Percentiles rank a stretch among this genome's conserved stretches.
Evolutionary conservation across 2,113 vertebrate species (phyloP).

Genomic region (Nibea coibor): DNA sequence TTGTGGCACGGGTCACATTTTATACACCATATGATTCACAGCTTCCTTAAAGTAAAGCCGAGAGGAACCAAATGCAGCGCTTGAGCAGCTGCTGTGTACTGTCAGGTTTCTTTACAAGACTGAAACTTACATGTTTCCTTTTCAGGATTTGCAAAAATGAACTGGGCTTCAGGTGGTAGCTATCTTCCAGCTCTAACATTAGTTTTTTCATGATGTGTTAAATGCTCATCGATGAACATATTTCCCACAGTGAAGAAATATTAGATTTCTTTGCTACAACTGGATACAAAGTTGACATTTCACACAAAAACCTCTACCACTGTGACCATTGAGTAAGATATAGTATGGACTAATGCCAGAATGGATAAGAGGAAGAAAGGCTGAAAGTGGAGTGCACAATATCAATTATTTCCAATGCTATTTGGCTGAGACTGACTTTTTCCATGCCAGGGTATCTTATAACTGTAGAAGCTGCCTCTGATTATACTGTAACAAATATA

Average conservation of each 20-base stretch:
- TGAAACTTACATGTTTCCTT: background rate
- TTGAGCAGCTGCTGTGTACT: background rate
- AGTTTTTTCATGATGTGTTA: background rate
- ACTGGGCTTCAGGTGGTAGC: background rate
- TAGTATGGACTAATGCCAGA: conserved; percentile 2
- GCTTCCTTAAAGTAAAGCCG: conserved; percentile 52
- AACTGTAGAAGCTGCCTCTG: background rate
- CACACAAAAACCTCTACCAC: background rate
- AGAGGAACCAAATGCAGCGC: background rate
- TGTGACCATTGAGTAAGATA: background rate
- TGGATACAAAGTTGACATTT: background rate
- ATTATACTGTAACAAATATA: background rate
- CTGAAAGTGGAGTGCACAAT: conserved; percentile 3
- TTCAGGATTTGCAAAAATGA: background rate
- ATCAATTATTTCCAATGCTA: conserved; percentile 8
- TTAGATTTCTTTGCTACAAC: background rate
- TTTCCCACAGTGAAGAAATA: background rate
- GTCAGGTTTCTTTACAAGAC: background rate
- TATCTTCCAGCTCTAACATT: background rate
- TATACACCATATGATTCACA: conserved; percentile 47
- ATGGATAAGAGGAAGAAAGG: background rate
- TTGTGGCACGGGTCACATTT: conserved; percentile 34
- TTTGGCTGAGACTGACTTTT: background rate
- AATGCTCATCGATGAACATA: background rate
- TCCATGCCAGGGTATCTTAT: background rate